Evolutionary conservation across 2,888 invertebrate genomes (phyloP).

Genomic region (Nephrocerus scutellatus): DNA sequence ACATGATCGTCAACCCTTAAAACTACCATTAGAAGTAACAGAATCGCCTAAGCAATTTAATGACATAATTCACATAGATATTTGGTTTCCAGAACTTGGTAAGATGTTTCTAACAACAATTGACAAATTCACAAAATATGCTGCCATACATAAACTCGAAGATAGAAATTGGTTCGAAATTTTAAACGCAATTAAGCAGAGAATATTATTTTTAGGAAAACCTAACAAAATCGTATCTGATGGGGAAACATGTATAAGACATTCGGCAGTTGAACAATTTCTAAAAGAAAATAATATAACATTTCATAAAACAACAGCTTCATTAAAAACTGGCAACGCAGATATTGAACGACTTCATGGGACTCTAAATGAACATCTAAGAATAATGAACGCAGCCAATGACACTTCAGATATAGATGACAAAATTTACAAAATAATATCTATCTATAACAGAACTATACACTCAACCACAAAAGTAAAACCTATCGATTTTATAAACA

Average conservation of each 20-base stretch:
- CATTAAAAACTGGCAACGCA: too few species aligned
- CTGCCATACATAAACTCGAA: conserved; percentile 6
- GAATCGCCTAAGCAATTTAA: conserved; percentile 21
- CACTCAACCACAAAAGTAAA: too few species aligned
- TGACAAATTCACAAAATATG: conserved; percentile 11
- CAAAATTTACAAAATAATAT: too few species aligned
- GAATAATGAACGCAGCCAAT: too few species aligned
- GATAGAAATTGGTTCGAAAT: conserved; percentile 7
- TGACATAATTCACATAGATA: conserved; percentile 21
- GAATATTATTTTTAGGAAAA: conserved; percentile 9
- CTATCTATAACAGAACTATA: too few species aligned
- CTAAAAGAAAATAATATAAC: conserved; percentile 9
- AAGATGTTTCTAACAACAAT: conserved; percentile 10
- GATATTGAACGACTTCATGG: conserved; percentile 12
- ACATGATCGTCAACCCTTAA: conserved; percentile 22
- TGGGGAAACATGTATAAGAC: conserved; percentile 5
- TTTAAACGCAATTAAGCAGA: conserved; percentile 9
- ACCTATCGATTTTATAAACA: too few species aligned
- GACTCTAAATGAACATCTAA: conserved; percentile 13
- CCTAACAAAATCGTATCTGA: conserved; percentile 12
- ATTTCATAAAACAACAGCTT: conserved; percentile 5
- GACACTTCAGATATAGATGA: too few species aligned
- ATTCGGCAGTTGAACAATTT: conserved; percentile 7
- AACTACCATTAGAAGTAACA: conserved; percentile 19
- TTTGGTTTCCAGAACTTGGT: conserved; percentile 2